Conservation (phyloP, 1,140 invertebrate genomes). For the Chironomus striatipennis region DNA sequence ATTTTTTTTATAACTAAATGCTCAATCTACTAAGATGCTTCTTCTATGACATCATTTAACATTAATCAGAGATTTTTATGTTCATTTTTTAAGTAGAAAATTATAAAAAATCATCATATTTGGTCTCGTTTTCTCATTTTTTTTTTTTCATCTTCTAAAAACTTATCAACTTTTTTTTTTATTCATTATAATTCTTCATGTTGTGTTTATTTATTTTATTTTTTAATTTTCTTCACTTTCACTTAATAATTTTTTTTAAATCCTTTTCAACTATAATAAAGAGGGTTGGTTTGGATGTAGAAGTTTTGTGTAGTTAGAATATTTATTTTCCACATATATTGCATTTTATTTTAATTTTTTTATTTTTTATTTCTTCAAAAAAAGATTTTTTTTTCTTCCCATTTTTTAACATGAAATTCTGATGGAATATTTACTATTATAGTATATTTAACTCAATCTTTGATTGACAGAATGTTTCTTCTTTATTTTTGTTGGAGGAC, state of each 20-base stretch:
- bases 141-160: conserved; percentile 18
- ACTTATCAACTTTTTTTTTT: not conserved
- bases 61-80: conserved; percentile 19
- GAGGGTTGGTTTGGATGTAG: not conserved
- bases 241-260: not conserved
- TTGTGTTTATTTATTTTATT: not conserved
- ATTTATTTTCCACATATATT: conserved; percentile 5
- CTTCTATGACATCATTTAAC: conserved; percentile 23
- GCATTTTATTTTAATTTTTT: no score
- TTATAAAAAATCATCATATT: conserved; percentile 24
- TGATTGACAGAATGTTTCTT: no score
- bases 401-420: no score
- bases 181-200: not conserved
- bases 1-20: conserved; percentile 19
- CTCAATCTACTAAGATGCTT: conserved; percentile 14
- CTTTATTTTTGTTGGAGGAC: no score
- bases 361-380: no score
- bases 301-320: not conserved
- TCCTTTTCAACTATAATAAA: not conserved
- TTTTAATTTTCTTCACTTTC: not conserved
- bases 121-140: conserved; percentile 3
- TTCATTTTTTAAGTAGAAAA: conserved; percentile 18
- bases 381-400: no score
- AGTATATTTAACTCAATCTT: no score
- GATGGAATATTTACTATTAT: no score